Percentiles rank a stretch among this genome's conserved stretches.
Conservation (phyloP, 2,888 invertebrate species). For the Chouioia cunea region DNA sequence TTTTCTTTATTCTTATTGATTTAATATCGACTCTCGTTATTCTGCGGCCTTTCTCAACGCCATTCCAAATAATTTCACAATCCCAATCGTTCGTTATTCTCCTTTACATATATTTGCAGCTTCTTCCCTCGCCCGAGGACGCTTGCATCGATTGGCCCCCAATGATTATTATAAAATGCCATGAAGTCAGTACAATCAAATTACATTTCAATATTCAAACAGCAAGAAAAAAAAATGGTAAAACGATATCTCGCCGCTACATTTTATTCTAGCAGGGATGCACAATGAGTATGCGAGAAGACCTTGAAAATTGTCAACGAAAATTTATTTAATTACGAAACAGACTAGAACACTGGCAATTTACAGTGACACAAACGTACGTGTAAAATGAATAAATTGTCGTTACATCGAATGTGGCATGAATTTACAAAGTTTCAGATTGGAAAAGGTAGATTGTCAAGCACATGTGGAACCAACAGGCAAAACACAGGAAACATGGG, state of each 20-base stretch:
- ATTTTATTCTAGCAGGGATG: constrained; percentile 62
- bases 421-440: constrained; percentile 22
- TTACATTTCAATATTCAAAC: too few species aligned
- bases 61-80: too few species aligned
- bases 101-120: neutral
- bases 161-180: neutral
- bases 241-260: constrained; percentile 60
- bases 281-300: constrained; percentile 69
- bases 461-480: constrained; percentile 58
- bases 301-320: constrained; percentile 40
- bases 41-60: constrained; percentile 59
- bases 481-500: constrained; percentile 48
- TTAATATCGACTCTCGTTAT: constrained; percentile 61
- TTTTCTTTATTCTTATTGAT: constrained; percentile 30
- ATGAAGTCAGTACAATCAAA: neutral
- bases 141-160: neutral
- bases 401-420: neutral
- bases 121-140: neutral
- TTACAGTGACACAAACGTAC: constrained; percentile 28
- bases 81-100: too few species aligned
- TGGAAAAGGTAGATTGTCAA: constrained; percentile 50
- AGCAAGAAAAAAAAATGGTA: constrained; percentile 17
- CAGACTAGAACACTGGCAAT: constrained; percentile 8
- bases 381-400: constrained; percentile 12
- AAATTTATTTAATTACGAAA: constrained; percentile 6